phyloP scores from a whole-genome alignment of 2,888 invertebrate species.

The Orchesellides sinensis region DNA sequence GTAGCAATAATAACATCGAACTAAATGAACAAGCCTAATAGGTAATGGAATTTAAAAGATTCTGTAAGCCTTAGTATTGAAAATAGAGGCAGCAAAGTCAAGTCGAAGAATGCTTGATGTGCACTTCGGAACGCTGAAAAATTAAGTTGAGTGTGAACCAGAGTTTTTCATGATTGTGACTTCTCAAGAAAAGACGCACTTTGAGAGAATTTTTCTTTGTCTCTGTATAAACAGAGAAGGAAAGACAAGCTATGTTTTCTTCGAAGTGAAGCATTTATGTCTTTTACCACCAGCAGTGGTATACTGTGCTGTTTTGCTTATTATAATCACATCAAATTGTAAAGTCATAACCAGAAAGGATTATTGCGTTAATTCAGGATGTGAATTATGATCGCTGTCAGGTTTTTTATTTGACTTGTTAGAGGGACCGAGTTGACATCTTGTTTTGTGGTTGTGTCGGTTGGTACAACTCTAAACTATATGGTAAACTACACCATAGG shows the following conservation, averaged over 20 bases:
- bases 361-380: conserved; percentile 57
- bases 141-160: conserved; percentile 31
- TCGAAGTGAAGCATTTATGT: neutral
- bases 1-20: neutral
- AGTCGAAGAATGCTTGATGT: neutral
- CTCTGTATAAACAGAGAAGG: neutral
- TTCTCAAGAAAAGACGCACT: neutral
- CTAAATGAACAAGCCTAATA: conserved; percentile 40
- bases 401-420: conserved; percentile 41
- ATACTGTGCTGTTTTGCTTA: conserved; percentile 17
- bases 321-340: conserved; percentile 20
- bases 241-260: neutral
- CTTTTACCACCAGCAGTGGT: conserved; percentile 28
- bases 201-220: neutral
- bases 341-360: neutral
- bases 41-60: conserved; percentile 11
- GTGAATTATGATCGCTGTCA: conserved; percentile 62
- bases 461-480: too few relatives aligned
- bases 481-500: too few relatives aligned
- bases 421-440: conserved; percentile 25
- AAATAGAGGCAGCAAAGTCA: neutral
- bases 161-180: too few relatives aligned
- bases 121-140: neutral
- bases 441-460: too few relatives aligned
- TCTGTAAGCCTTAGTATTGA: neutral